Evolutionary conservation across 2,888 invertebrate species (phyloP).

Genomic region (Nematopogon swammerdamellus): DNA sequence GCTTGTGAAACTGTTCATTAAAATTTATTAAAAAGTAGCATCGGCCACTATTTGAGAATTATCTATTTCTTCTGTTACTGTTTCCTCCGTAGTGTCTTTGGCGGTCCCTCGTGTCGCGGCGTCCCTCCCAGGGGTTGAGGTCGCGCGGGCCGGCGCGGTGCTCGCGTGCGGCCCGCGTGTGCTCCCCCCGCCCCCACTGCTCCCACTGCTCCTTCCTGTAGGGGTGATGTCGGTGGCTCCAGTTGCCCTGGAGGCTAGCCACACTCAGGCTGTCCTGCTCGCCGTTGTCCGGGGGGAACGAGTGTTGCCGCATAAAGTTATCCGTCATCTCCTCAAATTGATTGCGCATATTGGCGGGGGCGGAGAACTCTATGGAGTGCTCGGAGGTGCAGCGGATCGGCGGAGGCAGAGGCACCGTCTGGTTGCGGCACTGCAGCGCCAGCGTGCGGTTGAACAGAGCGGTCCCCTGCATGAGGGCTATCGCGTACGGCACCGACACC

Average conservation of each 20-base stretch:
- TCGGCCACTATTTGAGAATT: no score
- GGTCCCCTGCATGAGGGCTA: constrained; percentile 70
- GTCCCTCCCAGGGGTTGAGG: constrained; percentile 17
- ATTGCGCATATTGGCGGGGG: constrained; percentile 24
- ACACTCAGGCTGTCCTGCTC: constrained; percentile 26
- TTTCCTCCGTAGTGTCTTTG: not conserved
- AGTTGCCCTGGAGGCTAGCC: constrained; percentile 49
- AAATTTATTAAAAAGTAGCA: no score
- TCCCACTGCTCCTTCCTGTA: constrained; percentile 28
- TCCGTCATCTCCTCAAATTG: constrained; percentile 41
- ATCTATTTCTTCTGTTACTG: not conserved
- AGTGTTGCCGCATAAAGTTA: constrained; percentile 16
- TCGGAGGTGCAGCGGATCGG: constrained; percentile 38
- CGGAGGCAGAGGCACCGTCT: constrained; percentile 27
- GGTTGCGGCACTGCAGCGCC: constrained; percentile 36
- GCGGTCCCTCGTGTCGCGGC: constrained; percentile 13
- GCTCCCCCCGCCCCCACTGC: not conserved
- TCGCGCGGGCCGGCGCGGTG: constrained; percentile 1
- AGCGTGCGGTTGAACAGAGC: constrained; percentile 61
- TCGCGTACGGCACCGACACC: constrained; percentile 72
- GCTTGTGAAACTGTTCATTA: no score
- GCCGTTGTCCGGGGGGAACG: not conserved
- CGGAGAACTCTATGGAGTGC: constrained; percentile 21
- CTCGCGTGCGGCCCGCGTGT: not conserved
- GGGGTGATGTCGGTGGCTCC: constrained; percentile 44